Percentiles rank a stretch among this genome's conserved stretches.
Conservation (phyloP, 1,140 invertebrate species). For the Drosophila lacteicornis region DNA sequence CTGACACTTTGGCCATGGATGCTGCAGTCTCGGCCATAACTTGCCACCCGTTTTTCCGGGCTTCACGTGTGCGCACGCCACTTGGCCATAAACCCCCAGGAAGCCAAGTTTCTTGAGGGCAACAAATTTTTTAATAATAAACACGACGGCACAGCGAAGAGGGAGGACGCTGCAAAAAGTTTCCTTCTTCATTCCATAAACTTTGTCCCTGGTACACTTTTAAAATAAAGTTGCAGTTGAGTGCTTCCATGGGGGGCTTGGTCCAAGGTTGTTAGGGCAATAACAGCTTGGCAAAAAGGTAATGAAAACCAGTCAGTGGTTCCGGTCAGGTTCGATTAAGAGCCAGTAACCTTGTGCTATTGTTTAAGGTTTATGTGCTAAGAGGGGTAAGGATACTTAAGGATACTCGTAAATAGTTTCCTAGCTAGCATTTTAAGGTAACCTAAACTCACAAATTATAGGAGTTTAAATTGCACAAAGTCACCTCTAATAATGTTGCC, state of each 20-base stretch:
- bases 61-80: conserved; percentile 58
- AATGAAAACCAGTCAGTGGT: conserved; percentile 31
- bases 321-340: conserved; percentile 23
- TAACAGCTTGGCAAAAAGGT: conserved; percentile 39
- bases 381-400: not conserved
- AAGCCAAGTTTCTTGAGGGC: conserved; percentile 55
- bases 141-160: conserved; percentile 24
- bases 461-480: not conserved
- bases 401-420: not conserved
- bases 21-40: conserved; percentile 31
- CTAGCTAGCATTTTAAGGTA: not conserved
- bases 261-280: conserved; percentile 32
- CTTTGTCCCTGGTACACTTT: conserved; percentile 65
- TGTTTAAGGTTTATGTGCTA: not conserved
- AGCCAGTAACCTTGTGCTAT: not conserved
- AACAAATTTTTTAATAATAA: conserved; percentile 82
- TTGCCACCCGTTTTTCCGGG: conserved; percentile 2
- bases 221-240: conserved; percentile 70
- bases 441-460: not conserved
- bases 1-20: conserved; percentile 64
- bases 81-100: conserved; percentile 60
- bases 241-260: conserved; percentile 12
- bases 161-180: conserved; percentile 48
- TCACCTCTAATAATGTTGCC: not conserved
- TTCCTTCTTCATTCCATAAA: conserved; percentile 59